These are phyloP conservation scores for Rhagoletis zephyria DNA, from an alignment of 1,140 invertebrate species.

Conservation along the genomic window DNA sequence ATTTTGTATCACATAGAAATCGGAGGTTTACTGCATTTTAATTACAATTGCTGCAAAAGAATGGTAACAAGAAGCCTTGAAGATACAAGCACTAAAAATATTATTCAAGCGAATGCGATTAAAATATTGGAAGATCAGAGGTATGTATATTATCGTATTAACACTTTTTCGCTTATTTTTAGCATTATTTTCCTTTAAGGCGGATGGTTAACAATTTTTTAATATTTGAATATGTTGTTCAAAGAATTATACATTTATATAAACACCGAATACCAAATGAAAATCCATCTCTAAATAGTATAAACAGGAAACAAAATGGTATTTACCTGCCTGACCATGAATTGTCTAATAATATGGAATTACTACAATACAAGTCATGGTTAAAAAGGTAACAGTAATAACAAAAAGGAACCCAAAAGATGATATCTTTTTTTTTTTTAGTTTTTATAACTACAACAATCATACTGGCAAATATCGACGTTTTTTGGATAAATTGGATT, in stretches of 20 bases:
- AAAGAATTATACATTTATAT: neutral
- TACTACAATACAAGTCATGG: neutral
- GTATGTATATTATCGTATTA: neutral
- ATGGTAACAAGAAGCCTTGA: neutral
- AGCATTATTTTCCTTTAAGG: neutral
- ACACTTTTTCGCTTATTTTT: neutral
- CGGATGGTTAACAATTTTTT: slow-evolving; percentile 1
- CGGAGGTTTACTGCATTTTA: neutral
- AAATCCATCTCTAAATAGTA: neutral
- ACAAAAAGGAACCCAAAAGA: neutral
- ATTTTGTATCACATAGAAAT: neutral
- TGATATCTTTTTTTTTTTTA: neutral
- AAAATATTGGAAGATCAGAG: neutral
- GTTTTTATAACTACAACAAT: neutral
- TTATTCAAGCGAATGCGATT: neutral
- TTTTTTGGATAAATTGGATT: neutral
- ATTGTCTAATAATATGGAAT: neutral
- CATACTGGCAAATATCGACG: neutral
- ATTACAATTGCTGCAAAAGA: neutral
- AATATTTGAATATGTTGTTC: neutral
- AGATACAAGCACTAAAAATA: neutral
- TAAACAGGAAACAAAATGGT: neutral
- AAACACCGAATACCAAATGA: neutral
- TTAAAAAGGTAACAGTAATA: neutral
- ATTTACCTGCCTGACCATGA: neutral